Evolutionary conservation across 1,140 invertebrate genomes (phyloP).

Genomic region (Drosophila santomea): DNA sequence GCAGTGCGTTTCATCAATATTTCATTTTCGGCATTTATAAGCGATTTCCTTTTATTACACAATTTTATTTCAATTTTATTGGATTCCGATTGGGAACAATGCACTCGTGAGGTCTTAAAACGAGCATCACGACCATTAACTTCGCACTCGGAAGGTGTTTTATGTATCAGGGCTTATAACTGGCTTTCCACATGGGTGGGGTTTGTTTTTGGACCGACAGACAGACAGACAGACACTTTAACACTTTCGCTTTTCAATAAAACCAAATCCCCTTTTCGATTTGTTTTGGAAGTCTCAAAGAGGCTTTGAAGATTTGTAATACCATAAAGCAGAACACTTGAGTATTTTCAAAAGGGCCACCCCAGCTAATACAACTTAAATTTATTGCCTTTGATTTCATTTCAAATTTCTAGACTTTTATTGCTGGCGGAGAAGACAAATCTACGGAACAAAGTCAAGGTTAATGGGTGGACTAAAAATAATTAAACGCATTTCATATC

Average conservation of each 20-base stretch:
- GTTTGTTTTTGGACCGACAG: neutral
- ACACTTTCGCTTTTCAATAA: constrained; percentile 68
- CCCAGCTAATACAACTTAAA: constrained; percentile 6
- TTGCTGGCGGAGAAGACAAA: constrained; percentile 3
- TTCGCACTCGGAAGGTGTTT: constrained; percentile 34
- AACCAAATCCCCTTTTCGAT: constrained; percentile 4
- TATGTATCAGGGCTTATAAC: constrained; percentile 32
- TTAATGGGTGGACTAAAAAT: constrained; percentile 20
- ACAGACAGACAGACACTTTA: constrained; percentile 11
- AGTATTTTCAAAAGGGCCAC: constrained; percentile 3
- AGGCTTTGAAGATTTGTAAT: constrained; percentile 12
- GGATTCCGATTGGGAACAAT: constrained; percentile 54
- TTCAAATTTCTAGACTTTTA: constrained; percentile 20
- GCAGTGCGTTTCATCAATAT: constrained; percentile 71
- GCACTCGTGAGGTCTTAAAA: constrained; percentile 43
- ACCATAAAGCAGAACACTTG: constrained; percentile 23
- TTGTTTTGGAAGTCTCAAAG: neutral
- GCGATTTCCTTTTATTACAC: constrained; percentile 71
- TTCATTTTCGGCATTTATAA: constrained; percentile 64
- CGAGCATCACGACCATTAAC: constrained; percentile 46
- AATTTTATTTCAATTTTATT: constrained; percentile 62
- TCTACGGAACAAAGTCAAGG: constrained; percentile 44
- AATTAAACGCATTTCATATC: constrained; percentile 4
- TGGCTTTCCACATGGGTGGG: constrained; percentile 14
- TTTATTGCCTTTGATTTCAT: constrained; percentile 14